Percentiles rank a stretch among this genome's conserved stretches.
Evolutionary conservation across 1,140 invertebrate genomes (phyloP).

Genomic region (Heliconius nattereri): DNA sequence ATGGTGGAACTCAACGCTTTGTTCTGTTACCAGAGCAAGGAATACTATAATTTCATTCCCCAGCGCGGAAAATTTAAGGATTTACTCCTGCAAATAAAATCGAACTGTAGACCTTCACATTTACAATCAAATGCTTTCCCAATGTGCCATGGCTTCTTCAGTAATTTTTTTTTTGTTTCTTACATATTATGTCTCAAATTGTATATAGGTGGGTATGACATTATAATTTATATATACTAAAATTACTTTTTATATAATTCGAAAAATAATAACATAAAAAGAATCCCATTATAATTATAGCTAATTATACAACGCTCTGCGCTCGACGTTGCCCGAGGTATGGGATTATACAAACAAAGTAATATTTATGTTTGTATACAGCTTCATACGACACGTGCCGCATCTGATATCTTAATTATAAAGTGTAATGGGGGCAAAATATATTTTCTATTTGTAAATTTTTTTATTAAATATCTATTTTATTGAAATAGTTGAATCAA

Average conservation of each 20-base stretch:
- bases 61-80: too few relatives aligned
- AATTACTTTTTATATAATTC: background rate
- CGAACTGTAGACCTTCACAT: too few relatives aligned
- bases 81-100: too few relatives aligned
- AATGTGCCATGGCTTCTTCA: too few relatives aligned
- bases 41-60: too few relatives aligned
- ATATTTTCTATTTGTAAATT: slow-evolving; percentile 17
- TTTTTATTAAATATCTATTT: background rate
- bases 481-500: background rate
- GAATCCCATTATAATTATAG: background rate
- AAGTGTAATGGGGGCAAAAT: background rate
- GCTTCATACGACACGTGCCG: slow-evolving; percentile 28
- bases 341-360: slow-evolving; percentile 29
- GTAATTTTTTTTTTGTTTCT: too few relatives aligned
- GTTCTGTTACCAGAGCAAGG: too few relatives aligned
- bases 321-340: slow-evolving; percentile 28
- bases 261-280: background rate
- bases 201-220: too few relatives aligned
- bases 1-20: background rate
- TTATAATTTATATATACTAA: background rate
- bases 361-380: slow-evolving; percentile 15
- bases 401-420: slow-evolving; percentile 27
- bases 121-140: too few relatives aligned
- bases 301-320: slow-evolving; percentile 15
- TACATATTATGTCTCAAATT: too few relatives aligned